A percentile compares a stretch with the other conserved stretches of the same genome.
Evolutionary conservation across 1,140 invertebrate genomes (phyloP).

Genomic region (Brachionus asplanchnoidis): DNA sequence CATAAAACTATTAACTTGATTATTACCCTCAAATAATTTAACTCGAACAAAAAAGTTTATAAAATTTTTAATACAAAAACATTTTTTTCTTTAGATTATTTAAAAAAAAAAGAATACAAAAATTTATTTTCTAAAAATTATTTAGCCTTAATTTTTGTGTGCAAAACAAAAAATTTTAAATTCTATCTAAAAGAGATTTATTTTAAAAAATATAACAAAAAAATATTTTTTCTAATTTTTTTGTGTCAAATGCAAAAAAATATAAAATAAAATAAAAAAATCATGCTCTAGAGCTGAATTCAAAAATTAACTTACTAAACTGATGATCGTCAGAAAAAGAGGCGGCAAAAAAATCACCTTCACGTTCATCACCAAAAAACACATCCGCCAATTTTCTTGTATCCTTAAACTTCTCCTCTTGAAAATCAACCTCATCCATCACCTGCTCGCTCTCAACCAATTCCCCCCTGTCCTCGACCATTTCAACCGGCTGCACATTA

Average conservation of each 20-base stretch:
- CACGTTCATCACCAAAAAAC: not conserved
- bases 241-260: not conserved
- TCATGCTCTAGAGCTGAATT: not conserved
- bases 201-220: not conserved
- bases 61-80: no score
- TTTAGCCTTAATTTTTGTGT: no score
- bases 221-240: not conserved
- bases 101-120: no score
- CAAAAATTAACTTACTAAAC: not conserved
- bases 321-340: not conserved
- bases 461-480: not conserved
- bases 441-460: not conserved
- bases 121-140: no score
- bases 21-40: no score
- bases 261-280: not conserved
- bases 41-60: no score
- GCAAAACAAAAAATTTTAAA: not conserved
- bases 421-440: constrained; percentile 15
- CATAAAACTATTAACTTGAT: no score
- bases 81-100: no score
- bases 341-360: not conserved
- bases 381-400: not conserved
- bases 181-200: not conserved
- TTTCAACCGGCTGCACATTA: not conserved
- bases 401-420: not conserved